phyloP scores from a whole-genome alignment of 35 echinoderm and acorn worm genomes.

The Eucidaris tribuloides region DNA sequence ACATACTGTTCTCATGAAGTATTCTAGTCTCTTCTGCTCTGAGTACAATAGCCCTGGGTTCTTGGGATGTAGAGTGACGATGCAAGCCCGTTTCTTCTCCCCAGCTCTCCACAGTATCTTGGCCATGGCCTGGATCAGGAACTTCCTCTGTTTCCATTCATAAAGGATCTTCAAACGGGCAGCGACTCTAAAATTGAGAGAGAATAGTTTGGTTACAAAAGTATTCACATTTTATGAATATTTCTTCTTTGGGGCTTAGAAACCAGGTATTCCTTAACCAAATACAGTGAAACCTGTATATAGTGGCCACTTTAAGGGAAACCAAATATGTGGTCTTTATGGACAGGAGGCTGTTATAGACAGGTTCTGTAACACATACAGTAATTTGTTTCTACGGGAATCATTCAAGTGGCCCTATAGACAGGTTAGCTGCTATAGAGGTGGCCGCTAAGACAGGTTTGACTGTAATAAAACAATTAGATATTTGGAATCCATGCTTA shows the following conservation, averaged over 20 bases:
- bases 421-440: too few species aligned
- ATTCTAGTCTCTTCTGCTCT: slow-evolving; percentile 6
- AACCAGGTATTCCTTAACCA: too few species aligned
- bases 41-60: background rate
- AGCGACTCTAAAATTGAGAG: background rate
- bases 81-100: background rate
- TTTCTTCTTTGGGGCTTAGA: too few species aligned
- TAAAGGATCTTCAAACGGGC: background rate
- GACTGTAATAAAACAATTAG: too few species aligned
- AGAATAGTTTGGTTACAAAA: background rate
- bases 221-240: background rate
- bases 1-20: background rate
- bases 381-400: too few species aligned
- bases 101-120: slow-evolving; percentile 2
- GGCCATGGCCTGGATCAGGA: background rate
- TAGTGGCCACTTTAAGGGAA: background rate
- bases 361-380: background rate
- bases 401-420: too few species aligned
- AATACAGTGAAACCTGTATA: background rate
- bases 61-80: background rate
- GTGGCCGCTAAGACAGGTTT: too few species aligned
- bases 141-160: slow-evolving; percentile 12
- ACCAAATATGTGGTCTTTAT: background rate
- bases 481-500: too few species aligned
- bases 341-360: background rate